Evolutionary conservation across 2,888 invertebrate species (phyloP), one percentile per base, ranked within the genome.

Genomic region (Ormyrus thymus): DNA sequence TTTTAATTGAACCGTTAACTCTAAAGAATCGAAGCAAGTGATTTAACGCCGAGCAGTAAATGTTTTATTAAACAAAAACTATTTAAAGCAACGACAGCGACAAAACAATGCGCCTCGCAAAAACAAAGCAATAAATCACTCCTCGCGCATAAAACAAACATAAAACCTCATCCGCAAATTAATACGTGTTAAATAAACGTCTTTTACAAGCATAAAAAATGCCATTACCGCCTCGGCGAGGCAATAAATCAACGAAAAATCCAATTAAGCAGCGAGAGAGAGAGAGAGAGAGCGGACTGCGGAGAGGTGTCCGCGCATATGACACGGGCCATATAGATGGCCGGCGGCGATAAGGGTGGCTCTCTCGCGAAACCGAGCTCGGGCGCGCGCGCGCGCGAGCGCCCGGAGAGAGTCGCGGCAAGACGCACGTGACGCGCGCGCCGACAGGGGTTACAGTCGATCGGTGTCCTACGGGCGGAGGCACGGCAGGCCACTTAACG

Each of bases 401-500:
- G 61, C 61, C 10, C 51, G 50, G 29, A 59, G 50, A 4, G 13
- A 66, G 15, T 29, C 29, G 10, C 9, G n/a, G 56, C 7, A 9
- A 11, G 29, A 66, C 73, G 29, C 29, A 64, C 76, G 73, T 73
- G 79, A 76, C 68, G 75, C 78, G 71, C 81, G 83, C 83, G 84
- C 85, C 83, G 68, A 53, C 84, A 66, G 80, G 81, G 82, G 81
- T 82, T 83, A 68, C 29, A 72, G 8, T 82, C 76, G 79, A 80
- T 64, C 74, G 82, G 43, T 66, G 84, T 84, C 83, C 82, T 81
- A 83, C 82, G 83, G 83, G 84, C 83, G 82, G 7, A 68, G 77
- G 86, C 29, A 29, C 29, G 29, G 29, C 29, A 29, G 86, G 87
- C 87, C 87, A 88, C 88, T 89, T 89, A 89, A 89, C 88, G 87